phyloP scores from a whole-genome alignment of 2,888 invertebrate species.

The Rhagophthalmus giganteus region DNA sequence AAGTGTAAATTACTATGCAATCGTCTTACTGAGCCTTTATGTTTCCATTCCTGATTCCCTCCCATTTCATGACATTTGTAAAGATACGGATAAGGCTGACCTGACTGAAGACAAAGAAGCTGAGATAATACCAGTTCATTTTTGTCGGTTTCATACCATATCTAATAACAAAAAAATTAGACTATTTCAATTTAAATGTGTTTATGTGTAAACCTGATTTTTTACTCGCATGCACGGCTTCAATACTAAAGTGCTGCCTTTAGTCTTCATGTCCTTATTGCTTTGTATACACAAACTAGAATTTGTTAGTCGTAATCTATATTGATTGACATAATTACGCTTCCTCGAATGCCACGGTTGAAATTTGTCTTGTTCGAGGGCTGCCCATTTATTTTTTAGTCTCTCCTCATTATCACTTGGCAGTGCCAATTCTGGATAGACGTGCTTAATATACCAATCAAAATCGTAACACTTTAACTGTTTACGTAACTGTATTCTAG shows the following conservation, averaged over 20 bases:
- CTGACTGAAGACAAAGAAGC: slow-evolving; percentile 81
- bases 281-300: slow-evolving; percentile 79
- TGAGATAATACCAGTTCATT: slow-evolving; percentile 83
- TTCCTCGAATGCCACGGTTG: slow-evolving; percentile 85
- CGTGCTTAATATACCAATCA: slow-evolving; percentile 82
- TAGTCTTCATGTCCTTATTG: slow-evolving; percentile 74
- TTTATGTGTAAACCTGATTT: slow-evolving; percentile 64
- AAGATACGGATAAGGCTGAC: slow-evolving; percentile 66
- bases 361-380: slow-evolving; percentile 66
- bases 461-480: slow-evolving; percentile 79
- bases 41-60: slow-evolving; percentile 90
- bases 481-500: slow-evolving; percentile 71
- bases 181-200: neutral
- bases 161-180: slow-evolving; percentile 55
- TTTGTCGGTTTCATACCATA: slow-evolving; percentile 84
- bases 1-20: neutral
- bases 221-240: slow-evolving; percentile 70
- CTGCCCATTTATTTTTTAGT: slow-evolving; percentile 63
- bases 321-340: slow-evolving; percentile 72
- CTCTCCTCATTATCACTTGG: slow-evolving; percentile 63
- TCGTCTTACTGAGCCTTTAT: slow-evolving; percentile 71
- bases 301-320: slow-evolving; percentile 72
- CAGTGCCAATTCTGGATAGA: slow-evolving; percentile 79
- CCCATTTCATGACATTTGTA: slow-evolving; percentile 93
- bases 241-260: slow-evolving; percentile 73